These are phyloP conservation scores for Neotoxoptera formosana DNA, from an alignment of 1,140 invertebrate genomes.

Conservation along the genomic window DNA sequence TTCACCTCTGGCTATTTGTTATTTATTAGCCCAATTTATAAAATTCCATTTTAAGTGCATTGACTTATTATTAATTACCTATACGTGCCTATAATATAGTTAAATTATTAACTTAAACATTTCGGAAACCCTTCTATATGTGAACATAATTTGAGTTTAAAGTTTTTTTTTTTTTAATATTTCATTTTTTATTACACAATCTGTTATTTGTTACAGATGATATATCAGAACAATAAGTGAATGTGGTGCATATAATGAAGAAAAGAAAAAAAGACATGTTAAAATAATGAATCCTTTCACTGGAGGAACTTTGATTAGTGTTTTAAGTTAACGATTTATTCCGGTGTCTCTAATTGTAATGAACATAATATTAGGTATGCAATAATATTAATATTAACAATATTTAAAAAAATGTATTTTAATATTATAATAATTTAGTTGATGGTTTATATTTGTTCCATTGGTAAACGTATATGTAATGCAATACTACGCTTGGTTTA, in stretches of 20 bases:
- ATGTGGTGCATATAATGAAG: neutral
- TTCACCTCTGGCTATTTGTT: neutral
- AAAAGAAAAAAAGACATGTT: neutral
- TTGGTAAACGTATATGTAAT: neutral
- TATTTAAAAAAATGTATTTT: neutral
- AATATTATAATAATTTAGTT: neutral
- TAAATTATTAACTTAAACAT: neutral
- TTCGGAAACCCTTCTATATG: neutral
- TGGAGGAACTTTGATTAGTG: neutral
- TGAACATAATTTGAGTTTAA: neutral
- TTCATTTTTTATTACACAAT: neutral
- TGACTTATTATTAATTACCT: neutral
- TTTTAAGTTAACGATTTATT: neutral
- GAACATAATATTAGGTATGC: neutral
- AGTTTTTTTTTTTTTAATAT: neutral
- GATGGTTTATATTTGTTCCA: no score
- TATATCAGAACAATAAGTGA: neutral
- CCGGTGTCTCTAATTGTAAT: neutral
- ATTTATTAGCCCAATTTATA: neutral
- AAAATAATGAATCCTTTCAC: neutral
- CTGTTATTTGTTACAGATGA: neutral
- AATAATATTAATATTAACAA: neutral
- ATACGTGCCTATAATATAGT: neutral
- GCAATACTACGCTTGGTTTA: neutral
- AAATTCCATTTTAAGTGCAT: neutral